phyloP scores from a whole-genome alignment of 2,113 vertebrate genomes.

The Neotoma lepida region DNA sequence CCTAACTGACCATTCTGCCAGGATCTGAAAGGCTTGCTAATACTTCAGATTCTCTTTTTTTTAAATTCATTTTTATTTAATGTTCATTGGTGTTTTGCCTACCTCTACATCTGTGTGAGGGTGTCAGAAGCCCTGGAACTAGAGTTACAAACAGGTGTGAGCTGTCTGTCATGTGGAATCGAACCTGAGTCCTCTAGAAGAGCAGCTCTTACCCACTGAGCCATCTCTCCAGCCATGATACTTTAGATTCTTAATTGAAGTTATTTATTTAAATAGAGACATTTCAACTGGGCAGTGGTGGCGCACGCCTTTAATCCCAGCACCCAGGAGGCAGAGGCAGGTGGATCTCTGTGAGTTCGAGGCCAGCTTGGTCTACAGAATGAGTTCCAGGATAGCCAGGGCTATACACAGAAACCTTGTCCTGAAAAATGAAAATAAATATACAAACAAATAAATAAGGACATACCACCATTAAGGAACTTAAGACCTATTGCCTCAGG shows the following conservation, averaged over 20 bases:
- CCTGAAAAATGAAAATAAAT: background rate
- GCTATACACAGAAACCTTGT: background rate
- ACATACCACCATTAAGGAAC: background rate
- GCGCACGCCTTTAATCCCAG: background rate
- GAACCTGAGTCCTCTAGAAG: background rate
- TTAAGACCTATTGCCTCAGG: background rate
- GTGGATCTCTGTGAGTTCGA: background rate
- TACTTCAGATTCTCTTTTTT: background rate
- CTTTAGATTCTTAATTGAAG: constrained; percentile 5
- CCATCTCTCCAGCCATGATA: background rate
- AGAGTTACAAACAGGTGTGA: background rate
- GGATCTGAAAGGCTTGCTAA: constrained; percentile 17
- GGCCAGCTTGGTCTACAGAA: background rate
- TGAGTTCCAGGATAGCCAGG: background rate
- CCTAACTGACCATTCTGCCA: background rate
- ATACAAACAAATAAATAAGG: background rate
- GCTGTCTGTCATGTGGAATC: background rate
- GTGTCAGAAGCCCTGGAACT: background rate
- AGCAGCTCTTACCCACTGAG: background rate
- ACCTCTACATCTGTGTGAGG: background rate
- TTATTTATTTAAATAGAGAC: constrained; percentile 24
- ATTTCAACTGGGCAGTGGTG: background rate
- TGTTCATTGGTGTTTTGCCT: background rate
- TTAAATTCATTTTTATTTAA: background rate
- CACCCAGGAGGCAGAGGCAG: background rate